Percentiles rank a stretch among this genome's conserved stretches.
Conservation (phyloP, 2,113 vertebrate species). For the Gambusia affinis region DNA sequence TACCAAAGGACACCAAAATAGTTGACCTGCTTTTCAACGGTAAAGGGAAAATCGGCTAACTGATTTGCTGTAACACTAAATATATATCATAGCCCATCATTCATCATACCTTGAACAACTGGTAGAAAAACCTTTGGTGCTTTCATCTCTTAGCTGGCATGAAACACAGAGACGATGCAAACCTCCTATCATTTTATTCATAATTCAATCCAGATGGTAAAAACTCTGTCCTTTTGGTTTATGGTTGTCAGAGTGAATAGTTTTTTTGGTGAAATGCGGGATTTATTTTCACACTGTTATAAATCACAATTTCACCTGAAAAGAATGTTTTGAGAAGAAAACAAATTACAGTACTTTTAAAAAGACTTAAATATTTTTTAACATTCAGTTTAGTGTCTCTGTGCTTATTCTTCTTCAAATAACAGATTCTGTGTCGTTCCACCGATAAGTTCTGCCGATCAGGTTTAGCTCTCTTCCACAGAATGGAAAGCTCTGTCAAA, state of each 20-base stretch:
- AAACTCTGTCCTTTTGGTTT: slow-evolving; percentile 31
- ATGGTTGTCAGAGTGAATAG: slow-evolving; percentile 31
- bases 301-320: slow-evolving; percentile 15
- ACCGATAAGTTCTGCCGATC: slow-evolving; percentile 32
- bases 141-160: slow-evolving; percentile 30
- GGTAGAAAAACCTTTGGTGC: slow-evolving; percentile 32
- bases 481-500: slow-evolving; percentile 60
- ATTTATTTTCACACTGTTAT: slow-evolving; percentile 30
- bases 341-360: slow-evolving; percentile 10
- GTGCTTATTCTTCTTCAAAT: slow-evolving; percentile 8
- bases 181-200: not conserved
- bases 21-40: not conserved
- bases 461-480: slow-evolving; percentile 31
- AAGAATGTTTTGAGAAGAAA: slow-evolving; percentile 4
- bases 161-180: slow-evolving; percentile 17
- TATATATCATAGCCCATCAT: not conserved
- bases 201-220: slow-evolving; percentile 13
- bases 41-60: too few relatives aligned
- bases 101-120: slow-evolving; percentile 30
- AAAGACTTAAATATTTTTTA: not conserved
- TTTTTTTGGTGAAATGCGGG: slow-evolving; percentile 15
- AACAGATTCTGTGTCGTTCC: slow-evolving; percentile 45
- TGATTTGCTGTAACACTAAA: not conserved
- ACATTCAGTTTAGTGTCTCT: not conserved
- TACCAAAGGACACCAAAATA: not conserved